Percentiles rank a stretch among this genome's conserved stretches.
Conservation (phyloP, 2,113 vertebrate genomes). For the Aphyosemion australe region DNA sequence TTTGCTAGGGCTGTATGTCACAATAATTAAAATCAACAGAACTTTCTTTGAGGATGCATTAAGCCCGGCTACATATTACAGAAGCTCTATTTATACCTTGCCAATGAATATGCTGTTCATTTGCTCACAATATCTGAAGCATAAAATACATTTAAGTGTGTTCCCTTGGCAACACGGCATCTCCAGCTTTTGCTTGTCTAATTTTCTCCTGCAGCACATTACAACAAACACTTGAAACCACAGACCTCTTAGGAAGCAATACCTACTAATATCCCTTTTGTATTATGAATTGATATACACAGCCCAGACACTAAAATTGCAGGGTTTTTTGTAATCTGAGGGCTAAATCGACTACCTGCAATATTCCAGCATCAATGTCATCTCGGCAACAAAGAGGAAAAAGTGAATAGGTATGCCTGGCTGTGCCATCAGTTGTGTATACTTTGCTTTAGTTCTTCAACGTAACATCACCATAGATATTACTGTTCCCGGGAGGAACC, state of each 20-base stretch:
- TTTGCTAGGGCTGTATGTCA: neutral
- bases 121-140: neutral
- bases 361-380: neutral
- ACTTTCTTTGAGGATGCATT: conserved; percentile 19
- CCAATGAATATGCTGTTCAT: conserved; percentile 5
- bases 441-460: neutral
- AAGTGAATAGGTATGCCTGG: neutral
- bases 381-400: conserved; percentile 2
- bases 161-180: conserved; percentile 17
- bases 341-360: neutral
- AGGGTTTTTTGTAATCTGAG: neutral
- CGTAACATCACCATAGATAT: neutral
- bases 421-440: neutral
- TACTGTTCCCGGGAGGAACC: neutral
- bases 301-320: neutral
- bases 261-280: neutral
- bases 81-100: neutral
- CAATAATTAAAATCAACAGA: conserved; percentile 14
- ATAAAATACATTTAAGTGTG: conserved; percentile 8
- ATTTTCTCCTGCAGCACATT: conserved; percentile 4
- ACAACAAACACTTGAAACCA: neutral
- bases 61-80: neutral
- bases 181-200: neutral
- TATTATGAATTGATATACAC: neutral
- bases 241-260: neutral